Evolutionary conservation across 2,797 vertebrate genomes (phyloP).

Genomic region (Heterohyrax brucei): DNA sequence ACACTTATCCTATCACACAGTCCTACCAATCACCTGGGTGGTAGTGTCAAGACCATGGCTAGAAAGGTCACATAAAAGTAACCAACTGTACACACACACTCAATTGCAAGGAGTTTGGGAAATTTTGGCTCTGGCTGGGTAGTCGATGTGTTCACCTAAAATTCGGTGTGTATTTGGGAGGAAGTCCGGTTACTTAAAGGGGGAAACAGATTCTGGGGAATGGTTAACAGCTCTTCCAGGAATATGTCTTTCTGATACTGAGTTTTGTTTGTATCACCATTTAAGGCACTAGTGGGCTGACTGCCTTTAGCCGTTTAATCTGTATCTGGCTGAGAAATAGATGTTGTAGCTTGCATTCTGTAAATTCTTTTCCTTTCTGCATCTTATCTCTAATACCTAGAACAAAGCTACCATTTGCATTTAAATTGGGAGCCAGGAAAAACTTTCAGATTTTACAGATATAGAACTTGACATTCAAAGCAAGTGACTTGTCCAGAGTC

Average conservation of each 20-base stretch:
- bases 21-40: too few species aligned
- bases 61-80: too few species aligned
- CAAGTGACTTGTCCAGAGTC: not conserved
- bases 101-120: not conserved
- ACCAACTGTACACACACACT: too few species aligned
- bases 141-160: not conserved
- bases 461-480: not conserved
- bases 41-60: too few species aligned
- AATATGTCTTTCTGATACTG: not conserved
- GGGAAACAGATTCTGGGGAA: not conserved
- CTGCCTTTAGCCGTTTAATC: not conserved
- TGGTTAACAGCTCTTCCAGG: not conserved
- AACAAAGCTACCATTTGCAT: constrained; percentile 4
- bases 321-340: not conserved
- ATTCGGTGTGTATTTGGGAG: not conserved
- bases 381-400: constrained; percentile 9
- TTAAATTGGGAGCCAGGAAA: not conserved
- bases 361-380: not conserved
- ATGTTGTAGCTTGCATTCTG: constrained; percentile 1
- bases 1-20: too few species aligned
- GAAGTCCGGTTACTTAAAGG: not conserved
- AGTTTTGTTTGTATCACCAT: constrained; percentile 16
- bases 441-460: not conserved
- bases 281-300: not conserved
- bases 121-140: not conserved